Conservation (phyloP, 2,888 invertebrate genomes). For the Andrena hattorfiana region DNA sequence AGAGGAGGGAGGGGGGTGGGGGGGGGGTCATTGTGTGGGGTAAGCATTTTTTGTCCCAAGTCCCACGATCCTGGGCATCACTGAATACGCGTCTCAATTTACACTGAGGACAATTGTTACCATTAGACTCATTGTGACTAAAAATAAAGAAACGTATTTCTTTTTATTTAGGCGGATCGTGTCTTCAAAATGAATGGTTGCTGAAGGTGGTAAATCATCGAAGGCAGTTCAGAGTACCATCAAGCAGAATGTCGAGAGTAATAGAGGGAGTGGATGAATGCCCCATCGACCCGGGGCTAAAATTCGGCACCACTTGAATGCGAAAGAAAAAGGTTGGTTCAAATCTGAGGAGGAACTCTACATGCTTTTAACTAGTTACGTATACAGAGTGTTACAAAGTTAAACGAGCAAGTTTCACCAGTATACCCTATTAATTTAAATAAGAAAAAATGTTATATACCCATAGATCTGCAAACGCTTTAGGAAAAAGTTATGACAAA, state of each 20-base stretch:
- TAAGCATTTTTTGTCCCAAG: too few relatives aligned
- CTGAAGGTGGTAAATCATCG: slow-evolving; percentile 28
- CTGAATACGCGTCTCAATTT: too few relatives aligned
- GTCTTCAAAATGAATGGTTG: slow-evolving; percentile 38
- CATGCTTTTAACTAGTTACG: not conserved
- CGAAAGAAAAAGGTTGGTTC: slow-evolving; percentile 67
- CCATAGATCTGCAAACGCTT: too few relatives aligned
- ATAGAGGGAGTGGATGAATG: slow-evolving; percentile 63
- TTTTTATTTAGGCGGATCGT: slow-evolving; percentile 46
- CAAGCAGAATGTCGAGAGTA: slow-evolving; percentile 63
- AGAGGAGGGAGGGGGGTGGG: too few relatives aligned
- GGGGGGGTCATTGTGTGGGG: too few relatives aligned
- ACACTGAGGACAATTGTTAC: too few relatives aligned
- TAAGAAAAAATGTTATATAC: too few relatives aligned
- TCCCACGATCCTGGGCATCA: too few relatives aligned
- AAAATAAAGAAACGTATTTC: not conserved
- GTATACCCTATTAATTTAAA: not conserved
- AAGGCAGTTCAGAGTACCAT: slow-evolving; percentile 22
- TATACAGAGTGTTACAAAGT: not conserved
- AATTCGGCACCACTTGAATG: slow-evolving; percentile 74
- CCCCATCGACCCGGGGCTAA: slow-evolving; percentile 68
- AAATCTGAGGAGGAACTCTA: not conserved
- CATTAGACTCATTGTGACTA: not conserved
- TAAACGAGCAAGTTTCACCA: not conserved
- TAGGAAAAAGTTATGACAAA: too few relatives aligned